phyloP scores from a whole-genome alignment of 2,797 vertebrate genomes.

The Kryptolebias ocellatus region DNA sequence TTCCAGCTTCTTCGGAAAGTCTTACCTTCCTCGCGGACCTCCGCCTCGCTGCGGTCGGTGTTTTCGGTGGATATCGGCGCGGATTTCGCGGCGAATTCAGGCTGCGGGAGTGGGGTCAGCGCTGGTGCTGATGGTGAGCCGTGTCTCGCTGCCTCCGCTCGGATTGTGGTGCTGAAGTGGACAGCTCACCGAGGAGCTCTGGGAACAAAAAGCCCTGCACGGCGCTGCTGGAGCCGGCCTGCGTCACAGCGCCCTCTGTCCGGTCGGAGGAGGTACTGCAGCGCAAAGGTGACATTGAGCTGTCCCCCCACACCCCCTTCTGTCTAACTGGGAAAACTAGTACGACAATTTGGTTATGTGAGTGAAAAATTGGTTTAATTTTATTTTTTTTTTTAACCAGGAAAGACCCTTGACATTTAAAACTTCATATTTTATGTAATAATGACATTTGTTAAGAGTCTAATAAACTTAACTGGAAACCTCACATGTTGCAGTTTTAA shows the following conservation, averaged over 20 bases:
- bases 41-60: conserved; percentile 10
- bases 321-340: too few relatives aligned
- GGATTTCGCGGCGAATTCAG: neutral
- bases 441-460: too few relatives aligned
- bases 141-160: conserved; percentile 58
- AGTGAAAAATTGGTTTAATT: too few relatives aligned
- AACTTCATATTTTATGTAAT: too few relatives aligned
- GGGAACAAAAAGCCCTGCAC: conserved; percentile 48
- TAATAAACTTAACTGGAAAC: too few relatives aligned
- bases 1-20: conserved; percentile 48
- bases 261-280: conserved; percentile 62
- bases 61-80: conserved; percentile 3
- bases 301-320: too few relatives aligned
- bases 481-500: too few relatives aligned
- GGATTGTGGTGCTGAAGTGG: conserved; percentile 84
- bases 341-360: too few relatives aligned
- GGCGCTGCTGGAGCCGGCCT: conserved; percentile 4
- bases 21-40: conserved; percentile 58
- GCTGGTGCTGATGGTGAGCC: conserved; percentile 60
- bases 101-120: conserved; percentile 12
- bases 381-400: too few relatives aligned
- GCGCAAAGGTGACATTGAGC: neutral
- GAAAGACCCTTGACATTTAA: too few relatives aligned
- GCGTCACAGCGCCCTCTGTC: conserved; percentile 52
- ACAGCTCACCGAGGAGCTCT: conserved; percentile 79